Conservation (phyloP, 1,140 invertebrate species). For the Sipha flava region DNA sequence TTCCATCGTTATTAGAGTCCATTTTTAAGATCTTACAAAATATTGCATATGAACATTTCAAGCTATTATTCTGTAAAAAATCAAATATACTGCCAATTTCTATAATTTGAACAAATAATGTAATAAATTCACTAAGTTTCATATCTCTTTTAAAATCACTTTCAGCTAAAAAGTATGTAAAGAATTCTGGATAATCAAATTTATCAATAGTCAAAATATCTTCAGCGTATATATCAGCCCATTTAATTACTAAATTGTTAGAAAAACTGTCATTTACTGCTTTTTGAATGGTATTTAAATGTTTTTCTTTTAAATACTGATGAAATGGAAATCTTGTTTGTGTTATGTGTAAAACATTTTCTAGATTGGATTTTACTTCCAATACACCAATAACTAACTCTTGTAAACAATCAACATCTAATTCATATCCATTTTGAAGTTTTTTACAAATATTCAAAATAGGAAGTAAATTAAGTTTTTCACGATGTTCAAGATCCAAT, state of each 20-base stretch:
- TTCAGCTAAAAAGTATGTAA: conserved; percentile 34
- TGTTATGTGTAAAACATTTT: conserved; percentile 40
- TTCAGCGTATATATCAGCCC: conserved; percentile 32
- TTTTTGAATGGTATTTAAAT: conserved; percentile 32
- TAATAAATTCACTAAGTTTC: conserved; percentile 36
- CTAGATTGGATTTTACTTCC: conserved; percentile 33
- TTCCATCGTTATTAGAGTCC: conserved; percentile 26
- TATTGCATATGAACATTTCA: conserved; percentile 37
- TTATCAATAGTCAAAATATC: neutral
- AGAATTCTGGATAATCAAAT: conserved; percentile 35
- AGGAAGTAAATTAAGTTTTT: conserved; percentile 15
- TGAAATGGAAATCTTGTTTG: conserved; percentile 13
- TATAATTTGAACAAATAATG: conserved; percentile 38
- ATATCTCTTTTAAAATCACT: conserved; percentile 37
- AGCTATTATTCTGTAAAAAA: conserved; percentile 31
- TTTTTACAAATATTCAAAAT: conserved; percentile 15
- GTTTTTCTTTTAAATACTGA: conserved; percentile 30
- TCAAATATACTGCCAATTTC: conserved; percentile 36
- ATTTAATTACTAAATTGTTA: conserved; percentile 33
- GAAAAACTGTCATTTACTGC: conserved; percentile 36
- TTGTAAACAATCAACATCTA: conserved; percentile 25
- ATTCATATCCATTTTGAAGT: neutral
- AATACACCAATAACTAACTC: neutral
- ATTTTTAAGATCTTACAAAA: conserved; percentile 36
- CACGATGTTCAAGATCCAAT: neutral